Evolutionary conservation across 92 coral and sea anemone species (phyloP).

Genomic region (Umimayanthus chanpuru): DNA sequence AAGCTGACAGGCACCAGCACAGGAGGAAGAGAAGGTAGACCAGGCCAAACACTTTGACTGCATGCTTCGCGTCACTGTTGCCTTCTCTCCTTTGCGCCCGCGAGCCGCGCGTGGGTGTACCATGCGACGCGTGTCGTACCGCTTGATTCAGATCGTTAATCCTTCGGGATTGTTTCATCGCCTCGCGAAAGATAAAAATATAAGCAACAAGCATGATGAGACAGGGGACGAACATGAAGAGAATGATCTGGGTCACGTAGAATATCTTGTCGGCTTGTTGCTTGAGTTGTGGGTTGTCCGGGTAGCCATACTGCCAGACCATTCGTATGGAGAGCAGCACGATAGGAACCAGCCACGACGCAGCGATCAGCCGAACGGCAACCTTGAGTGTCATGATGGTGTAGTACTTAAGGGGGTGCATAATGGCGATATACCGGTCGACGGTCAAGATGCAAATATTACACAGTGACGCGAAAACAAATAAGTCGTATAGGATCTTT

Average conservation of each 20-base stretch:
- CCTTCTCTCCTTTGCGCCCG: slow-evolving; percentile 44
- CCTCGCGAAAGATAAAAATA: slow-evolving; percentile 67
- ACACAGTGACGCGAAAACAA: slow-evolving; percentile 78
- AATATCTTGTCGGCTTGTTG: slow-evolving; percentile 70
- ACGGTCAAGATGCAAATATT: slow-evolving; percentile 80
- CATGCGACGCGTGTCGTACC: slow-evolving; percentile 43
- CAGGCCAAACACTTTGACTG: slow-evolving; percentile 82
- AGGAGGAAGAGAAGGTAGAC: slow-evolving; percentile 71
- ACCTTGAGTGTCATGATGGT: slow-evolving; percentile 41
- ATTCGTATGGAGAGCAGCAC: slow-evolving; percentile 63
- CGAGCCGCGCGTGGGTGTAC: slow-evolving; percentile 31
- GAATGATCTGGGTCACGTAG: slow-evolving; percentile 75
- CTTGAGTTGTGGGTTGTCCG: slow-evolving; percentile 51
- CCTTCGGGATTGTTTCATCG: slow-evolving; percentile 69
- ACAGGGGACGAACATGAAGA: slow-evolving; percentile 81
- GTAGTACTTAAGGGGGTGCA: slow-evolving; percentile 54
- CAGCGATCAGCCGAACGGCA: slow-evolving; percentile 58
- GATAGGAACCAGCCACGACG: slow-evolving; percentile 75
- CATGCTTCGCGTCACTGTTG: slow-evolving; percentile 70
- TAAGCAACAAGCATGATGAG: slow-evolving; percentile 77
- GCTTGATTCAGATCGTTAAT: slow-evolving; percentile 63
- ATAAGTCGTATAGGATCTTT: slow-evolving; percentile 74
- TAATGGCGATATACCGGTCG: slow-evolving; percentile 60
- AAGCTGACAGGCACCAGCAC: slow-evolving; percentile 83
- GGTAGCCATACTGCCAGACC: slow-evolving; percentile 72